Evolutionary conservation across 2,888 invertebrate genomes (phyloP), one percentile per base, ranked within the genome.

Genomic region (Noctua fimbriata): DNA sequence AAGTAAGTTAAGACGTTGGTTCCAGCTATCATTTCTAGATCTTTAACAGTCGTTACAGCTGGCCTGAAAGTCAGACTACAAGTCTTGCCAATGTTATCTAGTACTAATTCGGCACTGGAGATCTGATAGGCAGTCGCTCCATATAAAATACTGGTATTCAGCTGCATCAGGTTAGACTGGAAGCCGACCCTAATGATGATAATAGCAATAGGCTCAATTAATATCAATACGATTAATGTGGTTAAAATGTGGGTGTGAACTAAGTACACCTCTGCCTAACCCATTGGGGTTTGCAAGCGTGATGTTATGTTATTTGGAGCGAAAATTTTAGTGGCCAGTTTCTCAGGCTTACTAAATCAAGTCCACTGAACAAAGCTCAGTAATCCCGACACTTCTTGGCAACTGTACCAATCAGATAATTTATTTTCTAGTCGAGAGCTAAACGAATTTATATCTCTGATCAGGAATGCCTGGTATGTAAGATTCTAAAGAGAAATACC

Each of bases 381-480:
- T 66, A 66, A 28, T 6, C 47, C 65, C 10, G 21, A 21, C 65
- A 58, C 12, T 47, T 79, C 47, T 81, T 81, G 73, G 73, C 73
- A 66, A 66, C 65, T 28, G 73, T 79, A 81, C 28, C 55, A 66
- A 81, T 73, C 28, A 24, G 47, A 73, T 73, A 72, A 81, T 73
- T 81, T 66, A 81, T 58, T 66, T 47, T 41, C 28, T 21, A 36
- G 24, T 66, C 36, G 28, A 41, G 16, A 21, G 5, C 28, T 66
- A 47, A 81, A 28, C 28, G 28, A 55, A 81, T 81, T 65, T 55
- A 80, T 71, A 55, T 55, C 21, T 69, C 63, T 71, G 65, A 36
- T 81, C 47, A 41, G 18, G 7, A 55, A 49, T 49, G 24, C 1
- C 21, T 24, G 14, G 14, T 41, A n/a, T 69, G 47, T 36, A 69